Evolutionary conservation across 2,113 vertebrate genomes (phyloP), one percentile per base, ranked within the genome.

Genomic region (Aspiorhynchus laticeps): DNA sequence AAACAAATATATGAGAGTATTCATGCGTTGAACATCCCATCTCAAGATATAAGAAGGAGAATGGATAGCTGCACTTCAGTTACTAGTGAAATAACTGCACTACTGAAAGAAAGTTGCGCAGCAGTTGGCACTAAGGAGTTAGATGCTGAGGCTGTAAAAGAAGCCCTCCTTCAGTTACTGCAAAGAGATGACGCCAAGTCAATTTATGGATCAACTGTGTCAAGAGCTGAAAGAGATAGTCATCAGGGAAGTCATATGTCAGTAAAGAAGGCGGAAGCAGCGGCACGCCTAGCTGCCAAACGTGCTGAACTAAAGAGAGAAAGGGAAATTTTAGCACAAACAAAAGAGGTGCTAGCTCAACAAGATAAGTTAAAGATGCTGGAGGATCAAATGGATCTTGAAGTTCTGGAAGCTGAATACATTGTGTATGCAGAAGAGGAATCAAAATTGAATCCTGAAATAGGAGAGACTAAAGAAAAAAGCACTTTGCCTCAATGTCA

Each of bases 341-440:
- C 19, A 21, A 56, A 56, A 21, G 53, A 85, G 61, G 76, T 85
- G 33, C 65, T 80, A 61, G 63, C n/a, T 36, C 83, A 88, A 53
- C 83, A 88, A 85, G 87, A 88, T 53, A 88, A n/a, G 67, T 75
- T 86, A 48, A 85, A 85, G 82, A 82, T 61, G 69, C 56, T 88
- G 43, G 84, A 88, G 63, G 24, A 75, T 31, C 87, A 86, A 82
- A 75, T 69, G 77, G 87, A 88, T 51, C 36, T 86, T 63, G 56
- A 86, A 61, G 78, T 46, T 36, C 86, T 88, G 21, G 78, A 82
- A 59, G 78, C 87, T 53, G 87, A 87, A 87, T 84, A 84, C 48
- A 84, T 77, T 28, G 56, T 76, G 5, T 88, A 85, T 86, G 87
- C 78, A 86, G 84, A 88, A 86, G 87, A 85, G 46, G 67, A 88